phyloP scores from a whole-genome alignment of 92 coral and sea anemone genomes.

The Actinostola sp. region DNA sequence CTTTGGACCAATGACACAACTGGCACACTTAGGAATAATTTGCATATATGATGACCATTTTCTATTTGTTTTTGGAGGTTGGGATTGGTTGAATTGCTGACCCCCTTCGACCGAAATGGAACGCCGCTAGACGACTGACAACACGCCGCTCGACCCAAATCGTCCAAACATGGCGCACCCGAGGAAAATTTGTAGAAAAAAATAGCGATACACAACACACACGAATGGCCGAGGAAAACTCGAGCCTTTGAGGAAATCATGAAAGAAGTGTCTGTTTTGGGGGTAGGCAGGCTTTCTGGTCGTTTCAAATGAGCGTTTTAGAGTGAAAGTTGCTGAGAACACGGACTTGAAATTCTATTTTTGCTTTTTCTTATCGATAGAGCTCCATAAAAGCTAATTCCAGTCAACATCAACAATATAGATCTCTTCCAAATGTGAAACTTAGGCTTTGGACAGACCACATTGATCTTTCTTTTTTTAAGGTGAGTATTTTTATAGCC shows the following conservation, averaged over 20 bases:
- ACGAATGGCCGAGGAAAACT: conserved; percentile 95
- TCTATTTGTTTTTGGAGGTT: conserved; percentile 51
- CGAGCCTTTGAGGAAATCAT: conserved; percentile 99
- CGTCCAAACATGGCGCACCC: conserved; percentile 99
- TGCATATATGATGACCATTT: conserved; percentile 77
- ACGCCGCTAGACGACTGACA: conserved; percentile 92
- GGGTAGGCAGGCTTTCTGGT: conserved; percentile 58
- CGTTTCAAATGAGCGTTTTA: conserved; percentile 13
- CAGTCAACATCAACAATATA: conserved; percentile 65
- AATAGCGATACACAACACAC: conserved; percentile 98
- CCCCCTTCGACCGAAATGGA: conserved; percentile 98
- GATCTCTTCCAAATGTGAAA: conserved; percentile 89
- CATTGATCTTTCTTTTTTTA: conserved; percentile 76
- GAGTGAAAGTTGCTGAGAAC: conserved; percentile 11
- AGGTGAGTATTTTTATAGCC: conserved; percentile 46
- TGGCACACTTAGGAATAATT: conserved; percentile 37
- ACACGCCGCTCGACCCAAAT: conserved; percentile 76
- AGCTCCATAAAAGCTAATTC: conserved; percentile 66
- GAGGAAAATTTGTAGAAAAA: conserved; percentile 99
- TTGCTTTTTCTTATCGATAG: conserved; percentile 54
- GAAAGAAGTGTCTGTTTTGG: conserved; percentile 93
- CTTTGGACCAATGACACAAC: conserved; percentile 49
- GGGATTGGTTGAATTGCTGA: conserved; percentile 83
- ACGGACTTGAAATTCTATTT: conserved; percentile 34
- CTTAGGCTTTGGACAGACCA: conserved; percentile 66